Evolutionary conservation across 2,888 invertebrate species (phyloP).

Genomic region (Andrena flavipes): DNA sequence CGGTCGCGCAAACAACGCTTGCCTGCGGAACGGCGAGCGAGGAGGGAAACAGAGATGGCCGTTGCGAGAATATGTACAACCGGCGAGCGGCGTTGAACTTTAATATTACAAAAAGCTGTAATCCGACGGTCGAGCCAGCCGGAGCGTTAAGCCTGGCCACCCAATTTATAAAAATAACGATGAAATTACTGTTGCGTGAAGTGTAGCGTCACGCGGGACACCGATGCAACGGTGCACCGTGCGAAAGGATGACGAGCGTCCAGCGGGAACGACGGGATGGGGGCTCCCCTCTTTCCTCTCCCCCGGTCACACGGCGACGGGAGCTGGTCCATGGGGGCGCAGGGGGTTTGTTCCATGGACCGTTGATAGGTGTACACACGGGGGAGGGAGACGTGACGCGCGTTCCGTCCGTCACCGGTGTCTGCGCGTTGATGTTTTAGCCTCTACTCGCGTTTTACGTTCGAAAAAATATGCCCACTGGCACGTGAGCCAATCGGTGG

Average conservation of each 20-base stretch:
- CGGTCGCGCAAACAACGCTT: conserved; percentile 50
- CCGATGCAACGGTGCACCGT: conserved; percentile 75
- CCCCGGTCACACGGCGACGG: conserved; percentile 50
- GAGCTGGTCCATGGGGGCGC: conserved; percentile 30
- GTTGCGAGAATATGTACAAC: conserved; percentile 59
- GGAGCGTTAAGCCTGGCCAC: conserved; percentile 83
- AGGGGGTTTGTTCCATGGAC: conserved; percentile 21
- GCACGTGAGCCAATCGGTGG: conserved; percentile 82
- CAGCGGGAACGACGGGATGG: conserved; percentile 56
- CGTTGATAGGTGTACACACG: conserved; percentile 32
- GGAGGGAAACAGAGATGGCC: not conserved
- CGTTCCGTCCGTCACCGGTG: conserved; percentile 81
- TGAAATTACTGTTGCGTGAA: conserved; percentile 85
- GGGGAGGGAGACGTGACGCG: conserved; percentile 73
- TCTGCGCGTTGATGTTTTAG: conserved; percentile 79
- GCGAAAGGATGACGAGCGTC: conserved; percentile 73
- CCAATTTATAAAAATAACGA: conserved; percentile 85
- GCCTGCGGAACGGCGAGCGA: conserved; percentile 26
- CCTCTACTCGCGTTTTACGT: conserved; percentile 81
- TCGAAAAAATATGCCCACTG: conserved; percentile 84
- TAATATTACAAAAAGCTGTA: conserved; percentile 82
- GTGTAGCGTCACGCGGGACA: conserved; percentile 77
- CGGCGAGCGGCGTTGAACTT: conserved; percentile 74
- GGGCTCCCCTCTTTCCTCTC: not conserved
- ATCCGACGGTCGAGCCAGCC: conserved; percentile 80